A percentile compares a stretch with the other conserved stretches of the same genome.
phyloP scores from a whole-genome alignment of 1,140 invertebrate genomes.

The Pachypeltis micranthus region DNA sequence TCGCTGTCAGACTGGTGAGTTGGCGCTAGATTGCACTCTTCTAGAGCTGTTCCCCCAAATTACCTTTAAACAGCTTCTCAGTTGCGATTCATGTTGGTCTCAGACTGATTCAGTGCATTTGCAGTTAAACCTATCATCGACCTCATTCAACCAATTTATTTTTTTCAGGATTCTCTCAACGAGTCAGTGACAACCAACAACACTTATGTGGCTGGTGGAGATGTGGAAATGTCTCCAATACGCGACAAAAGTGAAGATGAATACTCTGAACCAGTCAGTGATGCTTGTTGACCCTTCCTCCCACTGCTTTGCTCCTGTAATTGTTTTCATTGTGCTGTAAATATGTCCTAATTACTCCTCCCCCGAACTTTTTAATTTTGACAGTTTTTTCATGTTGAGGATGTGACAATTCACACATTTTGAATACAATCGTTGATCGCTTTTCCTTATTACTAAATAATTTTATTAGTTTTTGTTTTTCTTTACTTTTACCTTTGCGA shows the following conservation, averaged over 20 bases:
- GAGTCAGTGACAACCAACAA: neutral
- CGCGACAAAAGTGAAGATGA: neutral
- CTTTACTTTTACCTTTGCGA: too few species aligned
- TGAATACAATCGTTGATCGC: too few species aligned
- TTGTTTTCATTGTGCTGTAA: too few species aligned
- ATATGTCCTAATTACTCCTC: too few species aligned
- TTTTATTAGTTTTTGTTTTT: too few species aligned
- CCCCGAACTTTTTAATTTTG: too few species aligned
- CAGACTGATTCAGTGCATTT: neutral
- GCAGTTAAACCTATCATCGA: neutral
- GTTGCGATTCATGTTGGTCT: neutral
- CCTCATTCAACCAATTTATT: neutral
- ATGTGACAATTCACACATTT: too few species aligned
- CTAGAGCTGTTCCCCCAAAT: neutral
- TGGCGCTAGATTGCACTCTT: neutral
- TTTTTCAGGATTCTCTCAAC: neutral
- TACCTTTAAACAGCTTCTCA: too few species aligned
- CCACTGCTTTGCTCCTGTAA: too few species aligned
- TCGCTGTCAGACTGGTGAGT: neutral
- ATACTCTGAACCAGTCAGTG: neutral
- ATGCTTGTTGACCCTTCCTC: neutral
- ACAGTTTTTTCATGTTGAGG: too few species aligned
- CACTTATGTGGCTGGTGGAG: neutral
- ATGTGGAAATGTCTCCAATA: neutral
- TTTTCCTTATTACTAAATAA: too few species aligned